Conservation (phyloP, 2,797 vertebrate species). For the Scyliorhinus canicula region DNA sequence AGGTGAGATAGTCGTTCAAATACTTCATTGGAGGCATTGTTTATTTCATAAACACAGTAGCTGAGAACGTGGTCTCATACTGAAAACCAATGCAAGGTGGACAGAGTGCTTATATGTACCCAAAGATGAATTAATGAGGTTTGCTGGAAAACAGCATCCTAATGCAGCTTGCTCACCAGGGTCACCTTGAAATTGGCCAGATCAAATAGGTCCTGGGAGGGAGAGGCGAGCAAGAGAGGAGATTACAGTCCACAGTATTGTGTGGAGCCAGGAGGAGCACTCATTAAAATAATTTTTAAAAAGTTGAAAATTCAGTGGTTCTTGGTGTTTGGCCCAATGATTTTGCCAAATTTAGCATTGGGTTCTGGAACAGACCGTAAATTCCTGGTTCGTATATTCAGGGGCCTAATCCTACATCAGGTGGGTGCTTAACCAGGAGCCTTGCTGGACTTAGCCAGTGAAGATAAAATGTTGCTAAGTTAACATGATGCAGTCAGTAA, state of each 20-base stretch:
- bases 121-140: background rate
- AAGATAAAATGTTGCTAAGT: background rate
- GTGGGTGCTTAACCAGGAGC: background rate
- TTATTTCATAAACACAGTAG: background rate
- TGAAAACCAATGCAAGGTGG: background rate
- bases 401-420: background rate
- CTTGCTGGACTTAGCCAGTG: background rate
- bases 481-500: background rate
- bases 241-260: background rate
- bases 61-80: background rate
- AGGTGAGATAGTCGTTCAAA: background rate
- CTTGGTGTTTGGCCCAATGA: background rate
- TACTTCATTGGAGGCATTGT: background rate
- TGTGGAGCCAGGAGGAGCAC: background rate
- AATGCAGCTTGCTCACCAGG: background rate
- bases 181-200: background rate
- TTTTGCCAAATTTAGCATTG: background rate
- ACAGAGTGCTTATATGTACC: background rate
- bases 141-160: background rate
- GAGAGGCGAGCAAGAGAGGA: background rate
- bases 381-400: background rate
- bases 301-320: background rate
- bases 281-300: background rate
- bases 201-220: background rate
- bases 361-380: background rate